A percentile compares a stretch with the other conserved stretches of the same genome.
Evolutionary conservation across 2,888 invertebrate genomes (phyloP).

Genomic region (Perithous albicinctus): DNA sequence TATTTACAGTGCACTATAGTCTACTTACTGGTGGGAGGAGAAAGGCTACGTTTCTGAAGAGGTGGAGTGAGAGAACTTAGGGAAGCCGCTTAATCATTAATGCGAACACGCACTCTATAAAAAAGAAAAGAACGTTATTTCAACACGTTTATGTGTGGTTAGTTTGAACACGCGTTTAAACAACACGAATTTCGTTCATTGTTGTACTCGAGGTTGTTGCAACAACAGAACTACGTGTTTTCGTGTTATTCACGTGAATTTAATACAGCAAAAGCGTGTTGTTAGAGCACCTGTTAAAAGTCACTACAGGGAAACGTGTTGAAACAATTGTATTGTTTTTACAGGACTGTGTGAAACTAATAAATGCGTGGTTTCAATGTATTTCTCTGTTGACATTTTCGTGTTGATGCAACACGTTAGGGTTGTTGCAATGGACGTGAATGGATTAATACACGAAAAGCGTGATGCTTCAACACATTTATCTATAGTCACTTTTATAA

Average conservation of each 20-base stretch:
- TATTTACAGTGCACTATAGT: constrained; percentile 23
- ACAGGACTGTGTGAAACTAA: too few species aligned
- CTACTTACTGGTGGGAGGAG: not conserved
- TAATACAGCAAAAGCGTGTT: not conserved
- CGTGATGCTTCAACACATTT: not conserved
- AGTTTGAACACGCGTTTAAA: not conserved
- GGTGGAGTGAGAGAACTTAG: constrained; percentile 1
- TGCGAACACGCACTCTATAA: constrained; percentile 3
- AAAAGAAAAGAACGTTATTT: constrained; percentile 7
- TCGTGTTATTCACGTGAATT: too few species aligned
- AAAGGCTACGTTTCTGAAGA: not conserved
- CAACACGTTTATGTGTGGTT: not conserved
- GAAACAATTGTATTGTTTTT: too few species aligned
- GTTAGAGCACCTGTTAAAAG: too few species aligned
- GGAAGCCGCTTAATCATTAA: constrained; percentile 19
- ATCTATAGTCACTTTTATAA: not conserved
- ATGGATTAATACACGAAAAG: too few species aligned
- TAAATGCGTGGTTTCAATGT: too few species aligned
- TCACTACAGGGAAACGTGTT: too few species aligned
- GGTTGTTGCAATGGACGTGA: too few species aligned
- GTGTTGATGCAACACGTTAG: too few species aligned
- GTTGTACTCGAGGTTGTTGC: too few species aligned
- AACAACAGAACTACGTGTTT: not conserved
- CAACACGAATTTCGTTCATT: not conserved
- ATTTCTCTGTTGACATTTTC: too few species aligned